Conservation (phyloP, 2,113 vertebrate genomes). For the Chroicocephalus ridibundus region DNA sequence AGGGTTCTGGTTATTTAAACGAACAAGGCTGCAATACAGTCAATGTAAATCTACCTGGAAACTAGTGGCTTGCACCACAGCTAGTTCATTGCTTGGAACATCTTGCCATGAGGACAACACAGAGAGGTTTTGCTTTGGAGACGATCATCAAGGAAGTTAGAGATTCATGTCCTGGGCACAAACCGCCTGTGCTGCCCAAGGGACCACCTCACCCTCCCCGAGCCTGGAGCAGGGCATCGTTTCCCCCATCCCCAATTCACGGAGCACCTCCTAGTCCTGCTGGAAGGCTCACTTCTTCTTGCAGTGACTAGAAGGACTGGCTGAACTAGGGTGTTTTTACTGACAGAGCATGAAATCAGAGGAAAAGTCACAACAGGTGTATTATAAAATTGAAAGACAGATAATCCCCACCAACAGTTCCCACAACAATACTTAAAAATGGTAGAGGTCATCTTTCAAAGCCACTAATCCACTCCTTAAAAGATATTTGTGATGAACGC, state of each 20-base stretch:
- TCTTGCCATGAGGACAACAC: background rate
- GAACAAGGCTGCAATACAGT: background rate
- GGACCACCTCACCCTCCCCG: background rate
- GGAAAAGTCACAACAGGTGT: background rate
- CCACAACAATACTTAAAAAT: background rate
- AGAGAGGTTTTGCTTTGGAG: background rate
- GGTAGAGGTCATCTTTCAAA: background rate
- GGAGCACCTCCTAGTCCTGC: background rate
- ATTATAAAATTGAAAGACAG: background rate
- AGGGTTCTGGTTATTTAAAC: background rate
- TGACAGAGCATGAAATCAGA: background rate
- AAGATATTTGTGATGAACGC: background rate
- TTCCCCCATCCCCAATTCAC: background rate
- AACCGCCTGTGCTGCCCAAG: background rate
- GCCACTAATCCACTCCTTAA: background rate
- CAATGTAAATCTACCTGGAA: background rate
- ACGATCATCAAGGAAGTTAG: background rate
- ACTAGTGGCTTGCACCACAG: background rate
- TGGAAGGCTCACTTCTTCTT: background rate
- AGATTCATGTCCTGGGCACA: background rate
- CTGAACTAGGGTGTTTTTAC: background rate
- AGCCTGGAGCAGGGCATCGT: background rate
- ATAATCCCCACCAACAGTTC: background rate
- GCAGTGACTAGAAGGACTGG: background rate
- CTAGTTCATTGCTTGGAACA: background rate